Evolutionary conservation across 2,113 vertebrate species (phyloP), one percentile per base, ranked within the genome.

Genomic region (Verasper variegatus): DNA sequence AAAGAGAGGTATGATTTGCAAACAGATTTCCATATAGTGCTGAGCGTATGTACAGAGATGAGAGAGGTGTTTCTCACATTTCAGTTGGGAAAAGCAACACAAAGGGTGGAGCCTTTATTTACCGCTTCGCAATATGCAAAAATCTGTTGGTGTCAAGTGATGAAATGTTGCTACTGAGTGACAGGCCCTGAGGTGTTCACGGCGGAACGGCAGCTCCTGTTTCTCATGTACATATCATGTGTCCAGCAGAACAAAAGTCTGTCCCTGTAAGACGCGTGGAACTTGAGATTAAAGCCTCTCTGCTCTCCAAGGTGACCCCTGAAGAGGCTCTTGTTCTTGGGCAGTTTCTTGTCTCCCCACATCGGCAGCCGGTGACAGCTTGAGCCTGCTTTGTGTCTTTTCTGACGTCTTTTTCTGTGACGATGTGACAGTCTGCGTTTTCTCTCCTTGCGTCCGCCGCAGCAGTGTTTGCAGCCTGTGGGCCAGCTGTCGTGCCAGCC

Each of bases 401-500:
- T 37, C 40, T 26, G 60, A 68, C n/a, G 24, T 56, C 12, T 27
- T 57, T 72, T 60, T 74, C 40, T 9, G 37, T 0, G 63, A 68
- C 0, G 24, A 66, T 2, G 54, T 35, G 18, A 40, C 27, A 4
- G 62, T 68, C 51, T 51, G 72, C 59, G 1, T 54, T 76, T 58
- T 81, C 26, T 35, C 56, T 47, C 20, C 56, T 61, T 37, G 67
- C 1, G 3, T 64, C 54, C 81, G 76, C 70, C 86, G 89, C 37
- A 93, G 82, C 40, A 79, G 77, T 1, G 62, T 68, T 13, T 78
- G 74, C 1, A 94, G 83, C 65, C 85, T 91, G 4, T 23, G 69
- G 24, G 92, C 73, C 0, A 95, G 81, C 67, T 80, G 88, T 9
- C 74, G 85, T 15, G 89, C 92, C 57, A 93, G 59, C 83, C 90